These are phyloP conservation scores for Diplazon laetatorius DNA, from an alignment of 2,888 invertebrate species.

Conservation along the genomic window DNA sequence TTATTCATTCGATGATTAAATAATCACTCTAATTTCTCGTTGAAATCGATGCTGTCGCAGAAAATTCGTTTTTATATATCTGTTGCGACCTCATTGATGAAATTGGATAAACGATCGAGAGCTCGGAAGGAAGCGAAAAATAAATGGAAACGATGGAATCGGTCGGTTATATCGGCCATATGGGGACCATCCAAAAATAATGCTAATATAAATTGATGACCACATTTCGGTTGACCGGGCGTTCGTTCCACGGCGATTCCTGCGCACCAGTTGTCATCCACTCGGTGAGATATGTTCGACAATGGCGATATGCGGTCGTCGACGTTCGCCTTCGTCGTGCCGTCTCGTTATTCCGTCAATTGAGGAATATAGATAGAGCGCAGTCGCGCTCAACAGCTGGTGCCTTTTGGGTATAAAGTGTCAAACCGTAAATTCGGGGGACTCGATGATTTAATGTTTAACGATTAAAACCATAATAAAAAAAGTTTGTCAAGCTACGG, in stretches of 20 bases:
- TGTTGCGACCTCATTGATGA: slow-evolving; percentile 62
- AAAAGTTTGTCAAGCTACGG: too few species aligned
- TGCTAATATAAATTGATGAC: slow-evolving; percentile 81
- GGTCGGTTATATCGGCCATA: slow-evolving; percentile 73
- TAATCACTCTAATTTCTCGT: background rate
- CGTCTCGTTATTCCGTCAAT: slow-evolving; percentile 13
- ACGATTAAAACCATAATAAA: too few species aligned
- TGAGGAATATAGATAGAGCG: slow-evolving; percentile 43
- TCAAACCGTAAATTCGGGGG: slow-evolving; percentile 55
- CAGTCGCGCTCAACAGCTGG: slow-evolving; percentile 70
- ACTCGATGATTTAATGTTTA: slow-evolving; percentile 44
- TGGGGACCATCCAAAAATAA: slow-evolving; percentile 79
- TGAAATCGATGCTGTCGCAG: slow-evolving; percentile 5
- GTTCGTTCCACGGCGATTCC: slow-evolving; percentile 39
- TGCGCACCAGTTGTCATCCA: slow-evolving; percentile 74
- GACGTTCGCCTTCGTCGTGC: slow-evolving; percentile 35
- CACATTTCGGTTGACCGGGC: slow-evolving; percentile 72
- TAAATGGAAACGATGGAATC: slow-evolving; percentile 63
- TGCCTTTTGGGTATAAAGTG: slow-evolving; percentile 62
- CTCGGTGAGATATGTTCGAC: slow-evolving; percentile 61
- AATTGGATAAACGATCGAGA: slow-evolving; percentile 56
- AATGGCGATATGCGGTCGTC: slow-evolving; percentile 7
- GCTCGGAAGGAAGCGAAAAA: slow-evolving; percentile 31
- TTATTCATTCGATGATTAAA: background rate
- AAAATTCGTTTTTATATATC: slow-evolving; percentile 8